Evolutionary conservation across 2,888 invertebrate genomes (phyloP), one percentile per base, ranked within the genome.

Genomic region (Formica aserva): DNA sequence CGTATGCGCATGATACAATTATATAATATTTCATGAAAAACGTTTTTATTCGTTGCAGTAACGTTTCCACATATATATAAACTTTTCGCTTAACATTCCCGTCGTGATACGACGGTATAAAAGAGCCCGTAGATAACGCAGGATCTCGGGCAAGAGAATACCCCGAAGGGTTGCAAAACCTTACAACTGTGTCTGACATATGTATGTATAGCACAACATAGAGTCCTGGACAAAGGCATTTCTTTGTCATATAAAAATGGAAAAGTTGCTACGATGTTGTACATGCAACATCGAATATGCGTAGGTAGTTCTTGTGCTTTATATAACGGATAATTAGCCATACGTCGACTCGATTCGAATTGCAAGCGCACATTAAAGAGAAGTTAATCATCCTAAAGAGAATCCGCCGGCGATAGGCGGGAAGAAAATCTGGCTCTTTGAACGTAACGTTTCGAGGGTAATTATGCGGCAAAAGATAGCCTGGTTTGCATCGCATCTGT

Each of bases 381-480:
- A 48, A 77, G 13, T 78, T 71, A 55, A 69, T 18, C 22, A 13
- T 69, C 4, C 2, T 18, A 60, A 57, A 41, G 71, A 78, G 71
- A 57, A 45, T 60, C 45, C 13, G 48, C 9, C 26, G 66, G 11
- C n/a, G 60, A 18, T 78, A 60, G 22, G 35, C 57, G 60, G 26
- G 57, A 71, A 57, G 57, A 69, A 69, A 71, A 71, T 29, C 57
- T 48, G 32, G 45, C 78, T 71, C 78, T 78, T 78, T 60, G 78
- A 60, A 71, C 32, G 57, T 63, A 57, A 22, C 78, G 45, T 71
- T 78, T 78, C 41, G 32, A 60, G 6, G 45, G 57, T 78, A 78
- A 78, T 78, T 78, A 60, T 57, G 60, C 26, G 78, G 78, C 78
- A 71, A 78, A 78, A 71, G 57, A 45, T 78, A 71, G 57, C 45